Evolutionary conservation across 1,140 invertebrate genomes (phyloP).

Genomic region (Acromyrmex heyeri): DNA sequence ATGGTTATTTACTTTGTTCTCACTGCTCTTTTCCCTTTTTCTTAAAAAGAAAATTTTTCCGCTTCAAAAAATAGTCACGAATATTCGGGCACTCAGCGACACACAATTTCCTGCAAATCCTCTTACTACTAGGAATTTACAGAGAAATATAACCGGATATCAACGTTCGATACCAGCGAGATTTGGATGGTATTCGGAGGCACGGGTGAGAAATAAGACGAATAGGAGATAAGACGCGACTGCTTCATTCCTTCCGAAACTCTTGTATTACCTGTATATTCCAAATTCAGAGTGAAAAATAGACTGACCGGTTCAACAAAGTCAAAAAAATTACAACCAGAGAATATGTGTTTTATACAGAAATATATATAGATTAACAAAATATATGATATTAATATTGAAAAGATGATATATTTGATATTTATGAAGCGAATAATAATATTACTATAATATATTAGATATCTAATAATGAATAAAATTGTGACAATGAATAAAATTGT

Average conservation of each 20-base stretch:
- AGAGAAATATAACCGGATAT: slow-evolving; percentile 43
- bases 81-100: slow-evolving; percentile 31
- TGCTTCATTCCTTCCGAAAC: background rate
- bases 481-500: background rate
- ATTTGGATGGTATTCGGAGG: slow-evolving; percentile 27
- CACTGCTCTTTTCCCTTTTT: background rate
- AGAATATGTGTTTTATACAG: background rate
- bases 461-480: background rate
- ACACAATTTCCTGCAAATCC: slow-evolving; percentile 47
- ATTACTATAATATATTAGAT: background rate
- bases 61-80: slow-evolving; percentile 47
- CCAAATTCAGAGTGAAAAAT: background rate
- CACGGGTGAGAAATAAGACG: slow-evolving; percentile 49
- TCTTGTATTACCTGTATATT: background rate
- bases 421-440: background rate
- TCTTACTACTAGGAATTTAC: background rate
- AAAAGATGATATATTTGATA: background rate
- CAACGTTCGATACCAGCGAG: slow-evolving; percentile 30
- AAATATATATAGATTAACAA: background rate
- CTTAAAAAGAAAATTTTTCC: background rate
- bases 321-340: background rate
- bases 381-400: background rate
- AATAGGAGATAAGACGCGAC: slow-evolving; percentile 13
- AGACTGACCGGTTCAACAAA: background rate
- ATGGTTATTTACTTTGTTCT: slow-evolving; percentile 12